Percentiles rank a stretch among this genome's conserved stretches.
Conservation (phyloP, 2,888 invertebrate species). For the Maniola hyperantus region DNA sequence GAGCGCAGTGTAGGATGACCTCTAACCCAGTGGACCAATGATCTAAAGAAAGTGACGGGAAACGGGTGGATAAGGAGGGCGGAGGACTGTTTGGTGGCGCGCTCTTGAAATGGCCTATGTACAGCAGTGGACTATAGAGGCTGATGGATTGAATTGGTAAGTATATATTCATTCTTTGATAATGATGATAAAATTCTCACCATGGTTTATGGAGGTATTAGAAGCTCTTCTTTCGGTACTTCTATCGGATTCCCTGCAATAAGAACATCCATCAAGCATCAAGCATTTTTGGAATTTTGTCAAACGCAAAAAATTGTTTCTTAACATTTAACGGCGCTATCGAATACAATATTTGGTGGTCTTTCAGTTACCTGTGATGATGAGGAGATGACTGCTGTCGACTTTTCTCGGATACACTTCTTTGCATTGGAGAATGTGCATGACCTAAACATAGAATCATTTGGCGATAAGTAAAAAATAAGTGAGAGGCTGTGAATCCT, state of each 20-base stretch:
- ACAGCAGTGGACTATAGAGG: no score
- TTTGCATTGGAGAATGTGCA: conserved; percentile 81
- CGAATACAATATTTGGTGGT: neutral
- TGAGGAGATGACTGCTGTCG: conserved; percentile 79
- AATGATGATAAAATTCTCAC: conserved; percentile 45
- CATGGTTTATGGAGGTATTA: conserved; percentile 73
- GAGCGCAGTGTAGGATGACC: no score
- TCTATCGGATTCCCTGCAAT: conserved; percentile 70
- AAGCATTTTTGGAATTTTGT: no score
- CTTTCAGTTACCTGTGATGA: conserved; percentile 62
- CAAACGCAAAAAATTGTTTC: no score
- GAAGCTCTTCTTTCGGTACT: conserved; percentile 75
- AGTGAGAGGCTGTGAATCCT: neutral
- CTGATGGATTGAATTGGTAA: no score
- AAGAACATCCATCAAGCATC: no score
- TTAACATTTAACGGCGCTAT: no score
- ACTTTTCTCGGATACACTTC: conserved; percentile 85
- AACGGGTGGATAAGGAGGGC: no score
- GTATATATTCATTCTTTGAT: neutral
- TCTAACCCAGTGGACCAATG: no score
- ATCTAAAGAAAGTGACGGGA: no score
- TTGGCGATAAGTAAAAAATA: neutral
- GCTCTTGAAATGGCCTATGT: no score
- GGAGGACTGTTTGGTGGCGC: no score
- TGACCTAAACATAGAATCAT: conserved; percentile 50